phyloP scores from a whole-genome alignment of 2,888 invertebrate species.

The Crepidodera aurea region DNA sequence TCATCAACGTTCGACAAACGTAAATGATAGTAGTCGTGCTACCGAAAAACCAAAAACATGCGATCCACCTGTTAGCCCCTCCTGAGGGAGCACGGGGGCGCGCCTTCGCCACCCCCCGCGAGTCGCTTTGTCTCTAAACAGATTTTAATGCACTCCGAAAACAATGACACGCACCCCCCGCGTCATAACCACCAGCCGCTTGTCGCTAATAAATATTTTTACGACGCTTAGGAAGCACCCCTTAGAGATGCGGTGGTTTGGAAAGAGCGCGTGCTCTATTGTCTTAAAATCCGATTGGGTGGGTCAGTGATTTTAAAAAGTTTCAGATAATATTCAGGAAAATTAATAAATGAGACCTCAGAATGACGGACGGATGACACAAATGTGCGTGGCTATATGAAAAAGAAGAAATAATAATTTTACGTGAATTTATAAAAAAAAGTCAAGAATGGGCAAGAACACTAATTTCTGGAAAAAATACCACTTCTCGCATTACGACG shows the following conservation, averaged over 20 bases:
- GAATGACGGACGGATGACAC: too few species aligned
- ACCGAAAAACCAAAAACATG: slow-evolving; percentile 50
- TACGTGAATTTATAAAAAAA: too few species aligned
- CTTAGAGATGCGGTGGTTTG: not conserved
- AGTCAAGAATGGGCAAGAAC: too few species aligned
- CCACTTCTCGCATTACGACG: too few species aligned
- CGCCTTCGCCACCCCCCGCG: slow-evolving; percentile 43
- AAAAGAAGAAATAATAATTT: too few species aligned
- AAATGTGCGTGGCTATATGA: too few species aligned
- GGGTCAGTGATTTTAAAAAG: too few species aligned
- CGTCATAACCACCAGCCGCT: slow-evolving; percentile 53
- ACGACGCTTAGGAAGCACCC: slow-evolving; percentile 34
- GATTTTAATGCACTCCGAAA: slow-evolving; percentile 65
- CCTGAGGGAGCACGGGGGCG: slow-evolving; percentile 56
- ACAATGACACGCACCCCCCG: slow-evolving; percentile 57
- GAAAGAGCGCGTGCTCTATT: not conserved
- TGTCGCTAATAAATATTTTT: slow-evolving; percentile 56
- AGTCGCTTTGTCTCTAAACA: slow-evolving; percentile 61
- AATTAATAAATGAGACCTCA: too few species aligned
- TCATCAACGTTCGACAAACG: slow-evolving; percentile 33
- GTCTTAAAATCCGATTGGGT: too few species aligned
- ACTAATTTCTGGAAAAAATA: too few species aligned
- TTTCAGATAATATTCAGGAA: too few species aligned
- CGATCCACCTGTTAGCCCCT: slow-evolving; percentile 62
- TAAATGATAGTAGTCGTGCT: slow-evolving; percentile 35